These are phyloP conservation scores for Thymelicus sylvestris DNA, from an alignment of 2,888 invertebrate species.

Conservation along the genomic window DNA sequence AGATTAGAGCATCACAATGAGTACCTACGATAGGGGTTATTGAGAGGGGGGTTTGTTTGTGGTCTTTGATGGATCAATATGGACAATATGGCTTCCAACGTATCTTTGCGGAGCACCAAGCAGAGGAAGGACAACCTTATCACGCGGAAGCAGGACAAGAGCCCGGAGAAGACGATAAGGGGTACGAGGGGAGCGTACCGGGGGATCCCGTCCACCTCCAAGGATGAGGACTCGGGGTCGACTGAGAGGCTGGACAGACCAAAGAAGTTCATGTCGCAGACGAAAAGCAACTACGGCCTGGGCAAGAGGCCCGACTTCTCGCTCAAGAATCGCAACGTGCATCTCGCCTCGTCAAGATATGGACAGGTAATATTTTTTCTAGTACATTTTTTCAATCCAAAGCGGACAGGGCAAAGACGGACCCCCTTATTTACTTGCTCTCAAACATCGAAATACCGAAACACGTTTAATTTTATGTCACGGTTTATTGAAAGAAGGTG, in stretches of 20 bases:
- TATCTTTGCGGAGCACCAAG: slow-evolving; percentile 70
- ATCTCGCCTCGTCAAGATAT: slow-evolving; percentile 79
- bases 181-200: slow-evolving; percentile 78
- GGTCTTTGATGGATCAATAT: slow-evolving; percentile 66
- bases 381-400: too few species aligned
- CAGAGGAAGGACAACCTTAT: slow-evolving; percentile 81
- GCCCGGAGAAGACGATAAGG: slow-evolving; percentile 79
- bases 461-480: too few species aligned
- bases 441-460: too few species aligned
- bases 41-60: slow-evolving; percentile 42
- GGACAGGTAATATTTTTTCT: slow-evolving; percentile 70
- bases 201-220: slow-evolving; percentile 74
- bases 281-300: slow-evolving; percentile 74
- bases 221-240: slow-evolving; percentile 74
- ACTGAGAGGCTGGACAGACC: slow-evolving; percentile 80
- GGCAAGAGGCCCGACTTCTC: slow-evolving; percentile 80
- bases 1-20: slow-evolving; percentile 47
- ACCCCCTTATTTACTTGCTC: too few species aligned
- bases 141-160: slow-evolving; percentile 80
- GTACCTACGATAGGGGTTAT: slow-evolving; percentile 40
- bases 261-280: slow-evolving; percentile 80
- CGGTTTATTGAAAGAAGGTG: too few species aligned
- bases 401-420: too few species aligned
- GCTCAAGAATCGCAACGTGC: slow-evolving; percentile 78
- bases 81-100: slow-evolving; percentile 81